Base-by-base conservation (phyloP, 2,888 invertebrate species). In the Hipparchia sbordonii region DNA sequence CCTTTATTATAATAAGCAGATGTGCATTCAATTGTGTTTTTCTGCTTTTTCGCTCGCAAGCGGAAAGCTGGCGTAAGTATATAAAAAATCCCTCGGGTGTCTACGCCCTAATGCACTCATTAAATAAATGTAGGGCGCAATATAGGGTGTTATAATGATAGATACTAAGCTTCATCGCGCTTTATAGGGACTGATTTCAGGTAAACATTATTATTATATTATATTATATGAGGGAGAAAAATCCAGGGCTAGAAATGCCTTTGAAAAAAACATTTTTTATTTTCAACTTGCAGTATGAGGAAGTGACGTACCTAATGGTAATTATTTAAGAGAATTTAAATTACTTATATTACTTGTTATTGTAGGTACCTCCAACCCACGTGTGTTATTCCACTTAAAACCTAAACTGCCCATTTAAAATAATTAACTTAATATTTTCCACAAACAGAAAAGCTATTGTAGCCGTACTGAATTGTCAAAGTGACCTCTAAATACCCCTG, bases 1-100 rank as follows among this genome's bases (percentile, higher is more conserved):
- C 67, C 68, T 72, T 62, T 57, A 23, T 9, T 23, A 57, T 73
- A 62, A 73, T 70, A 72, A 70, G 67, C 71, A 62, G 13, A 73
- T 74, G 72, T 72, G 70, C 74, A 76, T 72, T 76, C 45, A 76
- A 72, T 74, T 68, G 63, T 56, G 67, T 52, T 46, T 51, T 52
- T 69, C 61, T 66, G 71, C 71, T 72, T 69, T 72, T 71, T 68
- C 67, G 67, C 73, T 67, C 52, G 70, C 67, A 46, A 67, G 73
- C 73, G 71, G 67, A 61, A 59, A 62, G 73, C 71, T 59, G 51
- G 65, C 65, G 73, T 33, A 7, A 23, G 23, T 23, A 23, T 23
- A 39, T 39, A 63, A 71, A 71, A 60, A 67, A n/a, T 67, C 13
- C 60, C 48, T 52, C 12, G 57, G 54, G 68, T 59, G 59, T n/a